Conservation (phyloP, 2,797 vertebrate species). For the Semaprochilodus insignis region DNA sequence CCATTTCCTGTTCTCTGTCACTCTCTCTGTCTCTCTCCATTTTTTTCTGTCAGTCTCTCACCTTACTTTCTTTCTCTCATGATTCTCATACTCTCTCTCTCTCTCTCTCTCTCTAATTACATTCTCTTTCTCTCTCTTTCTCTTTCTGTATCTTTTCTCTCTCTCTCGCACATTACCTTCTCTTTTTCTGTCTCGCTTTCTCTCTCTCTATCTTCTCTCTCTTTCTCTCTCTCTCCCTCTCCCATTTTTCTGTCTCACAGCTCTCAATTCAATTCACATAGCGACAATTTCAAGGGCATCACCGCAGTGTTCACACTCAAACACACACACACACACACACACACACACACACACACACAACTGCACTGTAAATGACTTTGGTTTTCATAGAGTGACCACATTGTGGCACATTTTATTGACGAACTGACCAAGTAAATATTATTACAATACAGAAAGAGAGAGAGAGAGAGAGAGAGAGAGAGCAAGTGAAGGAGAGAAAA, state of each 20-base stretch:
- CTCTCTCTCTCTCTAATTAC: not conserved
- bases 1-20: too few relatives aligned
- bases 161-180: not conserved
- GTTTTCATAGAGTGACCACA: not conserved
- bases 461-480: not conserved
- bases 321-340: conserved; percentile 22
- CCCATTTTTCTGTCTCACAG: not conserved
- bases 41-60: not conserved
- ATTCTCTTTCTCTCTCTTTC: not conserved
- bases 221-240: not conserved
- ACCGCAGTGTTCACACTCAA: not conserved
- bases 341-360: conserved; percentile 27
- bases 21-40: not conserved
- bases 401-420: not conserved
- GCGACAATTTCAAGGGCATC: not conserved
- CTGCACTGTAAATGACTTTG: not conserved
- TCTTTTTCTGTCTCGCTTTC: not conserved
- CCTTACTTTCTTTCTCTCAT: not conserved
- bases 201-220: too few relatives aligned
- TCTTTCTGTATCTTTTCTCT: too few relatives aligned
- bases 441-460: not conserved
- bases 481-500: not conserved
- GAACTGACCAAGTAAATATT: not conserved
- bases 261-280: not conserved
- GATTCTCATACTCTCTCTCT: not conserved